Conservation (phyloP, 2,113 vertebrate genomes). For the Eolophus roseicapilla region DNA sequence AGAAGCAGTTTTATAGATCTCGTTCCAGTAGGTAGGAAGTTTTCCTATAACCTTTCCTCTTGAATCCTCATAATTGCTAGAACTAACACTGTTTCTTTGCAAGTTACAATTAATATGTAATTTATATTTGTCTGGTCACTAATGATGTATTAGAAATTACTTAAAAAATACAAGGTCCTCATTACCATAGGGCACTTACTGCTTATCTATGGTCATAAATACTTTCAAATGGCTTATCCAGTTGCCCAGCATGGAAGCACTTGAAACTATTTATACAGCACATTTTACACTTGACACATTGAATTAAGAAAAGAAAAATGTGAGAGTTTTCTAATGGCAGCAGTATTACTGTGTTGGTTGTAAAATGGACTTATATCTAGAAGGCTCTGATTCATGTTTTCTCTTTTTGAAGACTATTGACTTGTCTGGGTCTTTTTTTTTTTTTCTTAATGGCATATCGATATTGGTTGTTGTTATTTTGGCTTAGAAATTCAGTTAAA, state of each 20-base stretch:
- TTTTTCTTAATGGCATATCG: constrained; percentile 22
- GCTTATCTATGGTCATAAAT: neutral
- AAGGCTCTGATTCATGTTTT: constrained; percentile 31
- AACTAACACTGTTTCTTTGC: neutral
- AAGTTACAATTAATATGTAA: neutral
- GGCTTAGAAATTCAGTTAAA: constrained; percentile 10
- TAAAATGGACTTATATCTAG: constrained; percentile 3
- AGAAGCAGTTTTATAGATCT: neutral
- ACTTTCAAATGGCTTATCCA: neutral
- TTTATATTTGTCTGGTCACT: neutral
- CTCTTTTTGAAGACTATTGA: constrained; percentile 42
- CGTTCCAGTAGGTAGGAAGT: neutral
- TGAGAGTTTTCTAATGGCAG: constrained; percentile 39
- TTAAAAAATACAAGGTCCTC: neutral
- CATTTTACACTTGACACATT: constrained; percentile 51
- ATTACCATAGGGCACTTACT: neutral
- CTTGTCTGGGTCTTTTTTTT: neutral
- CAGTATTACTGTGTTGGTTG: neutral
- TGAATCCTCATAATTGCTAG: neutral
- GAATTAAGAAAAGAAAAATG: constrained; percentile 49
- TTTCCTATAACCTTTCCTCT: neutral
- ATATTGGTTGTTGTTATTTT: constrained; percentile 20
- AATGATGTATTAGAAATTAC: neutral
- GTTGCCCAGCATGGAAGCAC: neutral
- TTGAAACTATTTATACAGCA: constrained; percentile 39